Evolutionary conservation across 2,888 invertebrate genomes (phyloP).

Genomic region (Platycheirus albimanus): DNA sequence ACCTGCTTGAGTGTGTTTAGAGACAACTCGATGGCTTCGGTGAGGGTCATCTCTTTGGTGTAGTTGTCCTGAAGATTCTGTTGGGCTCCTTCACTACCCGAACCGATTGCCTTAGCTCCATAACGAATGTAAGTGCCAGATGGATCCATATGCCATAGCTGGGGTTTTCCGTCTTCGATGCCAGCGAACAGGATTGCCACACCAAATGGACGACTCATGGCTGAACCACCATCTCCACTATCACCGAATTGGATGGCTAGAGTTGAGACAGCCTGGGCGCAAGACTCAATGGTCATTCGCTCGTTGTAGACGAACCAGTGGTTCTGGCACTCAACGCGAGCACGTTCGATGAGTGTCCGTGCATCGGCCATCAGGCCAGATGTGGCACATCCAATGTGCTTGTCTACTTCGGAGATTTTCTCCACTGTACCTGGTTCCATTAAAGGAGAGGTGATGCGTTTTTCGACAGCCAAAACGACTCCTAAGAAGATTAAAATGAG

Average conservation of each 20-base stretch:
- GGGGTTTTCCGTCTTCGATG: conserved; percentile 95
- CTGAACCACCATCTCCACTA: conserved; percentile 97
- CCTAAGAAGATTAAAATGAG: conserved; percentile 81
- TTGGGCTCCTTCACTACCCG: conserved; percentile 99
- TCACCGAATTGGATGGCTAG: conserved; percentile 99
- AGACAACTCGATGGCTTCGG: conserved; percentile 95
- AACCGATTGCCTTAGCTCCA: conserved; percentile 99
- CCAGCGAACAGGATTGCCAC: conserved; percentile 99
- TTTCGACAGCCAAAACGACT: conserved; percentile 98
- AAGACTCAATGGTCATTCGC: conserved; percentile 97
- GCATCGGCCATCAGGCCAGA: conserved; percentile 99
- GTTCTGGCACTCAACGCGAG: conserved; percentile 97
- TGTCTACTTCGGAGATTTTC: conserved; percentile 99
- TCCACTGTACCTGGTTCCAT: conserved; percentile 99
- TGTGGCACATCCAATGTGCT: conserved; percentile 98
- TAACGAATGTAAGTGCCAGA: conserved; percentile 99
- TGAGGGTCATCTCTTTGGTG: conserved; percentile 94
- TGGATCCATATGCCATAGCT: conserved; percentile 99
- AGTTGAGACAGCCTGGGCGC: conserved; percentile 99
- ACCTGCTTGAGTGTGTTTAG: conserved; percentile 98
- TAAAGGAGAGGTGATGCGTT: conserved; percentile 97
- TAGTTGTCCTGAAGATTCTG: conserved; percentile 92
- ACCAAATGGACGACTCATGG: conserved; percentile 99
- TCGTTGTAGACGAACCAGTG: conserved; percentile 99
- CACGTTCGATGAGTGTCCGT: conserved; percentile 95